A percentile compares a stretch with the other conserved stretches of the same genome.
These are phyloP conservation scores for Trichomycterus rosablanca DNA, from an alignment of 2,113 vertebrate species.

Conservation along the genomic window DNA sequence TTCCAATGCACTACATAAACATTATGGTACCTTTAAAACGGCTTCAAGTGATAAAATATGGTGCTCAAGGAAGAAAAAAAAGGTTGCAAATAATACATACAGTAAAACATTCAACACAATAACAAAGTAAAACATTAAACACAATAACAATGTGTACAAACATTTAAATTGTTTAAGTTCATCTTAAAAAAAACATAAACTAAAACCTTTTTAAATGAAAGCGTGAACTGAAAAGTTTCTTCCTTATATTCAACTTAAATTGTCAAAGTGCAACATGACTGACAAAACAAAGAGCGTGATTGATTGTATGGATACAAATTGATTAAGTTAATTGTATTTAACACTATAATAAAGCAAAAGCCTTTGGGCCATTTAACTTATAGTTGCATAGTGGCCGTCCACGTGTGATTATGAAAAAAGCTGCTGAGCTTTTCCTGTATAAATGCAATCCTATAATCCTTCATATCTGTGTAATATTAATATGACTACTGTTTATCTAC, in stretches of 20 bases:
- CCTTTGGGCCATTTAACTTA: conserved; percentile 28
- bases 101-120: conserved; percentile 41
- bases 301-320: conserved; percentile 39
- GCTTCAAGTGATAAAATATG: conserved; percentile 33
- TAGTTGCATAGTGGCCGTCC: conserved; percentile 45
- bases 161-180: conserved; percentile 24
- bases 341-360: conserved; percentile 23
- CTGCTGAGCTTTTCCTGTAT: conserved; percentile 4
- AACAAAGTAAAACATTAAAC: conserved; percentile 35
- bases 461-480: conserved; percentile 38
- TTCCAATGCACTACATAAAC: conserved; percentile 54
- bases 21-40: conserved; percentile 46
- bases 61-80: conserved; percentile 46
- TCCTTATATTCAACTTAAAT: conserved; percentile 19
- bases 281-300: conserved; percentile 34
- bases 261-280: conserved; percentile 42
- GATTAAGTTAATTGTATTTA: conserved; percentile 20
- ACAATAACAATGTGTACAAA: conserved; percentile 31
- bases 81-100: conserved; percentile 52
- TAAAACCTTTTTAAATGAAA: too few relatives aligned
- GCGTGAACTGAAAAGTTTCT: not conserved
- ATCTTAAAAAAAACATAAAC: not conserved
- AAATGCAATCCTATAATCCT: conserved; percentile 33
- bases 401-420: conserved; percentile 13
- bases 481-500: conserved; percentile 30